Percentiles rank a stretch among this genome's conserved stretches.
Conservation (phyloP, 2,888 invertebrate species). For the Ochropleura leucogaster region DNA sequence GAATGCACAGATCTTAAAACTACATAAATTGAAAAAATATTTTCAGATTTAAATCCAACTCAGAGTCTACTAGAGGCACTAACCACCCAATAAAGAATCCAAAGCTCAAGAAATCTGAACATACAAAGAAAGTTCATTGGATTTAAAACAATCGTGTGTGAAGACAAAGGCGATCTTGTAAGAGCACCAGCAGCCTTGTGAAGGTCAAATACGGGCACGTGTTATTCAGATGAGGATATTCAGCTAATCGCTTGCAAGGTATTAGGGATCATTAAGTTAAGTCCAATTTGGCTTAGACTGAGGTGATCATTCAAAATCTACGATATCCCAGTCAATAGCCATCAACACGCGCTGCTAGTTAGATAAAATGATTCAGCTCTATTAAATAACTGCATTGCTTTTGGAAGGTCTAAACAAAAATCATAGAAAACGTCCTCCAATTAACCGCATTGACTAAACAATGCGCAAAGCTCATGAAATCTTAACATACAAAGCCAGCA, state of each 20-base stretch:
- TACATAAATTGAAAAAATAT: no score
- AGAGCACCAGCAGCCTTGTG: conserved; percentile 63
- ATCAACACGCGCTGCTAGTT: conserved; percentile 29
- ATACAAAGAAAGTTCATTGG: conserved; percentile 43
- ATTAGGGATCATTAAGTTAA: background rate
- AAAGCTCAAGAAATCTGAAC: conserved; percentile 45
- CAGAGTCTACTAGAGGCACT: no score
- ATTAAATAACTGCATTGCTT: background rate
- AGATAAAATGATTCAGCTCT: background rate
- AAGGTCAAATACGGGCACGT: conserved; percentile 69
- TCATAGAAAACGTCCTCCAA: background rate
- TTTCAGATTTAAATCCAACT: no score
- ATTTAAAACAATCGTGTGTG: conserved; percentile 60
- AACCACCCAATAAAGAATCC: no score
- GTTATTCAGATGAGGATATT: no score
- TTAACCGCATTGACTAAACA: background rate
- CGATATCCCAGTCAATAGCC: conserved; percentile 55
- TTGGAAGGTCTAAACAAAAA: no score
- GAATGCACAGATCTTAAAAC: background rate
- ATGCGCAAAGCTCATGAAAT: conserved; percentile 1
- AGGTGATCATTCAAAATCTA: conserved; percentile 65
- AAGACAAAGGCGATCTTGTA: conserved; percentile 64
- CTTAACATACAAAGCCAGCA: conserved; percentile 47
- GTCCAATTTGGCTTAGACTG: background rate
- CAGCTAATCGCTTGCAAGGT: background rate